A percentile compares a stretch with the other conserved stretches of the same genome.
These are phyloP conservation scores for Heterodera filipjevi DNA, from an alignment of 2,888 invertebrate species.

Conservation along the genomic window DNA sequence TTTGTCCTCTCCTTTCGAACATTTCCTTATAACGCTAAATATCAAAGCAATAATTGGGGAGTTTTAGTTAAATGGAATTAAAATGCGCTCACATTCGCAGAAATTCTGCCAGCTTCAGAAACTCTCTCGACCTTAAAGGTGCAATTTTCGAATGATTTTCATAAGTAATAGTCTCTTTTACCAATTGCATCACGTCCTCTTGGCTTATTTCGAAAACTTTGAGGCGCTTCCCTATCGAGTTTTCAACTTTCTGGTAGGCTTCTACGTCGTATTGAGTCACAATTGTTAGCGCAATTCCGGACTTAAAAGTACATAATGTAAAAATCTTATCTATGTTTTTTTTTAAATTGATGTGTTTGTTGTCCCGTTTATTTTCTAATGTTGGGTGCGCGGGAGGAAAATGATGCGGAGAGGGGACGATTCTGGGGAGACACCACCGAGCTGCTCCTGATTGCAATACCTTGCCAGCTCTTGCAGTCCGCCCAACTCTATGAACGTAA, in stretches of 20 bases:
- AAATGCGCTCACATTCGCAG: conserved; percentile 67
- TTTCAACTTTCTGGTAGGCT: conserved; percentile 93
- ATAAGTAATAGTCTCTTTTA: conserved; percentile 71
- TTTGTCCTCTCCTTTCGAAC: conserved; percentile 55
- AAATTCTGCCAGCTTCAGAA: conserved; percentile 86
- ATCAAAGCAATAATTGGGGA: not conserved
- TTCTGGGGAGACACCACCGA: not conserved
- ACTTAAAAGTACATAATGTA: conserved; percentile 74
- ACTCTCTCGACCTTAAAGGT: conserved; percentile 72
- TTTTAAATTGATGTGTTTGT: no score
- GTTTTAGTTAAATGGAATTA: not conserved
- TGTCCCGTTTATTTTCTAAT: not conserved
- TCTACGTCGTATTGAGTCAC: conserved; percentile 98
- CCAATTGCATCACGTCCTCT: conserved; percentile 86
- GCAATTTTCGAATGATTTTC: not conserved
- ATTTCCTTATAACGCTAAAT: conserved; percentile 66
- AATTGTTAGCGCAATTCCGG: conserved; percentile 91
- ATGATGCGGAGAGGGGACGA: no score
- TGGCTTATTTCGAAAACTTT: conserved; percentile 76
- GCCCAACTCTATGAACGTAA: conserved; percentile 95
- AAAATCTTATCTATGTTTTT: no score
- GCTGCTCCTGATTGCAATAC: not conserved
- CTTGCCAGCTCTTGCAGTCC: conserved; percentile 85
- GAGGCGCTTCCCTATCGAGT: conserved; percentile 87
- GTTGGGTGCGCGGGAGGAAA: no score